phyloP scores from a whole-genome alignment of 2,113 vertebrate genomes.

The Oxyura jamaicensis region DNA sequence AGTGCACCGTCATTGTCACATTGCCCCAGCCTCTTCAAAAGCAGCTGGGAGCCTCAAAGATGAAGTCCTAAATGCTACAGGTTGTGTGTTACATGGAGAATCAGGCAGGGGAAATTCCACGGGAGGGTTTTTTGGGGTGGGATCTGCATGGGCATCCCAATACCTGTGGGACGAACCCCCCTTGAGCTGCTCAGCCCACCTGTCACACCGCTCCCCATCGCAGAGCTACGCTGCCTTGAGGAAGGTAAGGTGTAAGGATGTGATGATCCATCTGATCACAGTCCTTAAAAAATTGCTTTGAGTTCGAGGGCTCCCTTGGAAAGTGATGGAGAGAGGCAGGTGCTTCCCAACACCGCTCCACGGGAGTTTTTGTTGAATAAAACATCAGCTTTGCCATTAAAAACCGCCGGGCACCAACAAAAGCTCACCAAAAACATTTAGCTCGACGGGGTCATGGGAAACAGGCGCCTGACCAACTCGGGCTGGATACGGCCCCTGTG shows the following conservation, averaged over 20 bases:
- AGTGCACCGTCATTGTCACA: background rate
- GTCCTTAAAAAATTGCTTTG: background rate
- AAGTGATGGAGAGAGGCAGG: background rate
- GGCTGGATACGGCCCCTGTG: accelerated
- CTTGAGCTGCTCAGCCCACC: background rate
- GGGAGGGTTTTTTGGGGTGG: background rate
- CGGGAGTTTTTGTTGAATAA: no score
- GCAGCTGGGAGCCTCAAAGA: accelerated
- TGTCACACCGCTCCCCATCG: background rate
- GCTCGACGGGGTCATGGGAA: background rate
- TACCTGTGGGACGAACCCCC: accelerated
- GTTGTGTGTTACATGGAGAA: background rate
- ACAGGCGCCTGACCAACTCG: background rate
- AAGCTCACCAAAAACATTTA: background rate
- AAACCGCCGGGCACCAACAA: background rate
- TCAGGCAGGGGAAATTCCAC: accelerated
- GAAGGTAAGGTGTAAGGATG: background rate
- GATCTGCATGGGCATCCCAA: background rate
- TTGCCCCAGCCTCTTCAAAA: background rate
- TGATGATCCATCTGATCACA: accelerated
- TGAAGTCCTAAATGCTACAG: background rate
- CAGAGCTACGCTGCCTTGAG: background rate
- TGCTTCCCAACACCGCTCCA: no score
- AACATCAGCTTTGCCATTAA: no score
- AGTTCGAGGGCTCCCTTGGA: background rate